A percentile compares a stretch with the other conserved stretches of the same genome.
phyloP scores from a whole-genome alignment of 2,797 vertebrate species.

The Sebastes paucispinis region DNA sequence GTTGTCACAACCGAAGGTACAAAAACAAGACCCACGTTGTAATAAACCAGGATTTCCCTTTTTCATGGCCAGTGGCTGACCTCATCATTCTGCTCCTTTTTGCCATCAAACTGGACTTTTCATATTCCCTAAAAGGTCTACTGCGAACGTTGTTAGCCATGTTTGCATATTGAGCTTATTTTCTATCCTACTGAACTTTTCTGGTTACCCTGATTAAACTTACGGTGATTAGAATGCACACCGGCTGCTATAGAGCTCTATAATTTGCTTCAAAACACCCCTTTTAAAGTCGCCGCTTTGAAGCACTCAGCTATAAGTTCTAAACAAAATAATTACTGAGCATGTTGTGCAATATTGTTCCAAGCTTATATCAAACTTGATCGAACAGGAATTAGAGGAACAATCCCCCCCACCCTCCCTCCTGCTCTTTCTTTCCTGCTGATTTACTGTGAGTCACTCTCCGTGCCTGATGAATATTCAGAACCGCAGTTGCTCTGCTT shows the following conservation, averaged over 20 bases:
- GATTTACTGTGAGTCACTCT: conserved; percentile 41
- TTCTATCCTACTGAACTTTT: conserved; percentile 4
- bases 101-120: neutral
- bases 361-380: conserved; percentile 32
- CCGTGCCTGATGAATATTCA: conserved; percentile 70
- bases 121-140: neutral
- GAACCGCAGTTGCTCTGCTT: conserved; percentile 49
- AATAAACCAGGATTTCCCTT: neutral
- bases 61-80: conserved; percentile 8
- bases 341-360: conserved; percentile 19
- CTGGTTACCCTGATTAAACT: conserved; percentile 13
- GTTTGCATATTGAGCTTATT: conserved; percentile 3
- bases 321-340: neutral
- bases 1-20: neutral
- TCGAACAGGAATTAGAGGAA: conserved; percentile 31
- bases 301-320: neutral
- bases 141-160: neutral
- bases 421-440: conserved; percentile 33
- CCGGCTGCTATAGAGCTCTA: conserved; percentile 9
- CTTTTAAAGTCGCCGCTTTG: conserved; percentile 5
- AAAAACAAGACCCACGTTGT: neutral
- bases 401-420: neutral
- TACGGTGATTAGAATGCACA: conserved; percentile 17
- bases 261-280: neutral
- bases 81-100: neutral